phyloP scores from a whole-genome alignment of 2,888 invertebrate genomes.

The Polyommatus iphigenia region DNA sequence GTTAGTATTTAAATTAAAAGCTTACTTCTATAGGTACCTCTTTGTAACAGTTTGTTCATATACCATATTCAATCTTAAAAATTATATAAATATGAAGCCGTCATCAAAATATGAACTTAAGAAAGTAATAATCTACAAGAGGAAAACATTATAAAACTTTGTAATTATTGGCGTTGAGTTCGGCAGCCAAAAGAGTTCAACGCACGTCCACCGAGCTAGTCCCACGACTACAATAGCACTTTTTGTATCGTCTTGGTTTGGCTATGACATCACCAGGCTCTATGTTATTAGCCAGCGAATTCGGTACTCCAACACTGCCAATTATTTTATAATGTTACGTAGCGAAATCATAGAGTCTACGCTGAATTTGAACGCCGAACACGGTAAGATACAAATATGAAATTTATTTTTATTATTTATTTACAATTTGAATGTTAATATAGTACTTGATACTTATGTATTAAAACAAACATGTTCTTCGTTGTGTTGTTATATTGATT shows the following conservation, averaged over 20 bases:
- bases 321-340: conserved; percentile 18
- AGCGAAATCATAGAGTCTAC: conserved; percentile 29
- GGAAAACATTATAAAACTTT: not conserved
- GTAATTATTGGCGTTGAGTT: conserved; percentile 65
- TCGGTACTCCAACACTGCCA: not conserved
- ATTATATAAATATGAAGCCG: not conserved
- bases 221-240: conserved; percentile 75
- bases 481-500: no score
- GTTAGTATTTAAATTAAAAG: no score
- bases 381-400: not conserved
- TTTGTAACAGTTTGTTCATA: no score
- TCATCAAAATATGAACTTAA: not conserved
- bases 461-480: no score
- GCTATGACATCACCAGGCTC: conserved; percentile 71
- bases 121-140: not conserved
- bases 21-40: no score
- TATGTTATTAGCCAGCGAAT: conserved; percentile 25
- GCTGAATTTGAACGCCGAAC: not conserved
- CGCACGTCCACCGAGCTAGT: conserved; percentile 69
- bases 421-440: no score
- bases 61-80: no score
- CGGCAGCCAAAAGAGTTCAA: conserved; percentile 75
- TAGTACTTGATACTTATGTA: no score
- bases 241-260: conserved; percentile 73
- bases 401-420: no score